phyloP scores from a whole-genome alignment of 1,140 invertebrate species.

The Carposina sasakii region DNA sequence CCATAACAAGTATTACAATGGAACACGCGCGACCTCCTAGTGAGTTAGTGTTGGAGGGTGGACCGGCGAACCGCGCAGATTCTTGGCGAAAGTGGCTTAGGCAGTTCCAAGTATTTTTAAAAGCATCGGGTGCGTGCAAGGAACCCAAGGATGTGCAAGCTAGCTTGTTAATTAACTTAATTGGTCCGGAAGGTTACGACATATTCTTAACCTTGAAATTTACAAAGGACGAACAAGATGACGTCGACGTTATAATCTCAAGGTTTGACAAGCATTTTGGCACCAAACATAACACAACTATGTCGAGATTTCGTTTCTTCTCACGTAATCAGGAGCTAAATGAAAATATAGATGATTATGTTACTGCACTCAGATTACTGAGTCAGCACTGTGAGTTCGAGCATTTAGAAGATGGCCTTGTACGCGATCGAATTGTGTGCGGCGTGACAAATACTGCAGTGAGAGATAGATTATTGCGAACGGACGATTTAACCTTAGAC shows the following conservation, averaged over 20 bases:
- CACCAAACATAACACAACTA: conserved; percentile 17
- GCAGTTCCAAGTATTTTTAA: conserved; percentile 8
- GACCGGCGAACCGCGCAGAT: conserved; percentile 1
- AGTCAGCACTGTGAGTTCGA: conserved; percentile 13
- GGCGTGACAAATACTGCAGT: background rate
- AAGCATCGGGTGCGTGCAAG: conserved; percentile 7
- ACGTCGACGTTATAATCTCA: conserved; percentile 8
- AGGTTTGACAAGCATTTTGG: conserved; percentile 21
- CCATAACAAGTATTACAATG: too few relatives aligned
- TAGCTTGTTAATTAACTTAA: conserved; percentile 6
- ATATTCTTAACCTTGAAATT: conserved; percentile 13
- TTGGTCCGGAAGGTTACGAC: conserved; percentile 12
- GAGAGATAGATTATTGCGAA: background rate
- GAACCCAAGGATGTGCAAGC: conserved; percentile 1
- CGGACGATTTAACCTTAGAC: conserved; percentile 1
- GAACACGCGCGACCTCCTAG: conserved; percentile 5
- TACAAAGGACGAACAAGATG: conserved; percentile 10
- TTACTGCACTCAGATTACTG: conserved; percentile 12
- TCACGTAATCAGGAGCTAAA: conserved; percentile 7
- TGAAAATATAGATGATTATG: conserved; percentile 14
- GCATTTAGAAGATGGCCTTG: background rate
- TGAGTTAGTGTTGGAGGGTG: background rate
- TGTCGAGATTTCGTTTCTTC: conserved; percentile 19
- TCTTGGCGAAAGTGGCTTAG: conserved; percentile 6
- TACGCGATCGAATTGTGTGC: conserved; percentile 3